These are phyloP conservation scores for Mesocricetus auratus DNA, from an alignment of 2,113 vertebrate genomes.

Conservation along the genomic window DNA sequence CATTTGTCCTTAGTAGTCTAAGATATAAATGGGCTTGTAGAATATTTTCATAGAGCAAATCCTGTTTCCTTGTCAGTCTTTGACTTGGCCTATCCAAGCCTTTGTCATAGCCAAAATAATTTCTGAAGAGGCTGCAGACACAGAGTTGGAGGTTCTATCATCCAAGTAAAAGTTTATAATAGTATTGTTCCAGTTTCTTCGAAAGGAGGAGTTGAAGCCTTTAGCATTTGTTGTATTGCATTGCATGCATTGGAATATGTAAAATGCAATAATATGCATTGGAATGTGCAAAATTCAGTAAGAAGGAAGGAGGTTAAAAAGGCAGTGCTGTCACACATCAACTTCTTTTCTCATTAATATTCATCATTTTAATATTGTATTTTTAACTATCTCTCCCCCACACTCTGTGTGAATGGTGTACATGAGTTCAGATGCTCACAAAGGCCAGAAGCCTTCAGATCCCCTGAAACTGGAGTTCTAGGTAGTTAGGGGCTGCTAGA, in stretches of 20 bases:
- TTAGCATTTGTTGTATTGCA: background rate
- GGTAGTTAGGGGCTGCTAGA: background rate
- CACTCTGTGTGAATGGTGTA: too few relatives aligned
- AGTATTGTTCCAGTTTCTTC: background rate
- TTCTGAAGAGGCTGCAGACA: background rate
- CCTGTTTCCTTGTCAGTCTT: background rate
- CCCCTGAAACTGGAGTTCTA: too few relatives aligned
- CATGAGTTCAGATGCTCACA: too few relatives aligned
- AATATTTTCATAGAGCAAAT: background rate
- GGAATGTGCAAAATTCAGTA: background rate
- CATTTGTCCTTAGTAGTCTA: background rate
- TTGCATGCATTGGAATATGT: background rate
- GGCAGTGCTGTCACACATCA: background rate
- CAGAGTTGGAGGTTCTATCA: background rate
- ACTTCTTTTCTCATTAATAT: background rate
- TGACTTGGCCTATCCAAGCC: background rate
- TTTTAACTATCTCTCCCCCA: background rate
- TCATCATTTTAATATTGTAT: background rate
- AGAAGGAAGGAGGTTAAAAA: background rate
- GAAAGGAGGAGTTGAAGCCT: background rate
- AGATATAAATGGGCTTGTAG: background rate
- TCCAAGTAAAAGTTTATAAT: background rate
- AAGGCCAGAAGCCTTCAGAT: background rate
- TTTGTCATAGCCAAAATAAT: background rate
- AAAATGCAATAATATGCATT: background rate